These are phyloP conservation scores for Nymphalis polychloros DNA, from an alignment of 2,888 invertebrate species.

Conservation along the genomic window DNA sequence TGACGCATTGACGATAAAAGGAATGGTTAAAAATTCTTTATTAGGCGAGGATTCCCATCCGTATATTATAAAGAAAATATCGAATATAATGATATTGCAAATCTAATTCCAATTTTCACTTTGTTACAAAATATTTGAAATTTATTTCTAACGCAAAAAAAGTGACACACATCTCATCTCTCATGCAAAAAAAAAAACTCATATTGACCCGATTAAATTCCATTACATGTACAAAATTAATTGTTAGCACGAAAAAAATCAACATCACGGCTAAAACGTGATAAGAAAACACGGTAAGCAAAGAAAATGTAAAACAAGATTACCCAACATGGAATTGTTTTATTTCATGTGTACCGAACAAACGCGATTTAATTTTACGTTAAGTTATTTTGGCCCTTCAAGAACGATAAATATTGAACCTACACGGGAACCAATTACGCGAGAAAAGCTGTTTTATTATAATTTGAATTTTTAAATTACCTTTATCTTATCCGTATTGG, in stretches of 20 bases:
- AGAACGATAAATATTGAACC: background rate
- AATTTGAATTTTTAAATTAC: too few relatives aligned
- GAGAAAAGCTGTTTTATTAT: background rate
- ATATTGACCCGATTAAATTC: background rate
- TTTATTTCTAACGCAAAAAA: too few relatives aligned
- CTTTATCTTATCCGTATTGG: too few relatives aligned
- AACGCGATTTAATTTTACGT: constrained; percentile 8
- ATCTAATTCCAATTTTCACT: too few relatives aligned
- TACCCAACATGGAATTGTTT: constrained; percentile 12
- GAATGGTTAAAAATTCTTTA: too few relatives aligned
- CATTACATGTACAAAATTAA: background rate
- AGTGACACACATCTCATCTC: background rate
- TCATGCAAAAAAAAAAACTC: background rate
- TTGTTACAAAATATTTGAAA: too few relatives aligned
- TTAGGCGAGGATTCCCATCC: too few relatives aligned
- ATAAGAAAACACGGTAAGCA: constrained; percentile 4
- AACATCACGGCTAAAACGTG: background rate
- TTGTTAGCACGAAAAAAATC: background rate
- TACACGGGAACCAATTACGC: constrained; percentile 4
- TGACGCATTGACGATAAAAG: too few relatives aligned
- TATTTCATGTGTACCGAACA: constrained; percentile 10
- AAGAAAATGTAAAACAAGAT: constrained; percentile 11
- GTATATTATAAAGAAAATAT: too few relatives aligned
- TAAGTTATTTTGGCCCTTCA: background rate
- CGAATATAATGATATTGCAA: too few relatives aligned